phyloP scores from a whole-genome alignment of 2,888 invertebrate genomes.

The Notodonta ziczac region DNA sequence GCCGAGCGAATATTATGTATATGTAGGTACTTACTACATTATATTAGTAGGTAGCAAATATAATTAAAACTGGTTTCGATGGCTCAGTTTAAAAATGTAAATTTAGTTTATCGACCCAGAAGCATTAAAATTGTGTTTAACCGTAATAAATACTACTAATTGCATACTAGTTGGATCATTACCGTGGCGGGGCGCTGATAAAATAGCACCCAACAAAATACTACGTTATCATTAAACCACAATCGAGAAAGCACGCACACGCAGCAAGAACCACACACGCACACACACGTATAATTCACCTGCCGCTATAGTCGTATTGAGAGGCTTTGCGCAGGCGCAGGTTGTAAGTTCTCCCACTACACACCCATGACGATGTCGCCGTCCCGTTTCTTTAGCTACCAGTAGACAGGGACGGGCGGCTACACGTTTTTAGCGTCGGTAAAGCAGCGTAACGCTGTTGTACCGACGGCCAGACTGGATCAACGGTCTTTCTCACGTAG shows the following conservation, averaged over 20 bases:
- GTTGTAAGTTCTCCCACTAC: slow-evolving; percentile 74
- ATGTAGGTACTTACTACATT: no score
- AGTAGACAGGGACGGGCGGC: slow-evolving; percentile 52
- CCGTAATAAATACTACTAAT: slow-evolving; percentile 53
- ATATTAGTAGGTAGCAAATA: no score
- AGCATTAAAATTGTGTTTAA: slow-evolving; percentile 43
- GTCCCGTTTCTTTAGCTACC: slow-evolving; percentile 46
- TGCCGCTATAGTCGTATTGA: slow-evolving; percentile 73
- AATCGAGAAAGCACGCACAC: slow-evolving; percentile 73
- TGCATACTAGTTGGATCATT: slow-evolving; percentile 53
- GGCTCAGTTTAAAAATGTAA: slow-evolving; percentile 13
- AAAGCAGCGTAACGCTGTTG: slow-evolving; percentile 70
- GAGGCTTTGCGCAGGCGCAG: slow-evolving; percentile 78
- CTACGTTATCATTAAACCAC: slow-evolving; percentile 74
- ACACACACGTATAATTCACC: slow-evolving; percentile 75
- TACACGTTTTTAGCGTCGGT: slow-evolving; percentile 60
- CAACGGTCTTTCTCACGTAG: slow-evolving; percentile 82
- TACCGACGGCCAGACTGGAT: slow-evolving; percentile 78
- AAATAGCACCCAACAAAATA: slow-evolving; percentile 69
- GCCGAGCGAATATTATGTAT: neutral
- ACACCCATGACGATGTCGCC: slow-evolving; percentile 51
- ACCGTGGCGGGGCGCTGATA: slow-evolving; percentile 55
- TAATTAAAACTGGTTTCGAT: neutral
- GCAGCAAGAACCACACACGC: slow-evolving; percentile 55
- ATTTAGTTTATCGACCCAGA: slow-evolving; percentile 34